These are phyloP conservation scores for Caenorhabditis virilis DNA, from an alignment of 2,888 invertebrate genomes.

Conservation along the genomic window DNA sequence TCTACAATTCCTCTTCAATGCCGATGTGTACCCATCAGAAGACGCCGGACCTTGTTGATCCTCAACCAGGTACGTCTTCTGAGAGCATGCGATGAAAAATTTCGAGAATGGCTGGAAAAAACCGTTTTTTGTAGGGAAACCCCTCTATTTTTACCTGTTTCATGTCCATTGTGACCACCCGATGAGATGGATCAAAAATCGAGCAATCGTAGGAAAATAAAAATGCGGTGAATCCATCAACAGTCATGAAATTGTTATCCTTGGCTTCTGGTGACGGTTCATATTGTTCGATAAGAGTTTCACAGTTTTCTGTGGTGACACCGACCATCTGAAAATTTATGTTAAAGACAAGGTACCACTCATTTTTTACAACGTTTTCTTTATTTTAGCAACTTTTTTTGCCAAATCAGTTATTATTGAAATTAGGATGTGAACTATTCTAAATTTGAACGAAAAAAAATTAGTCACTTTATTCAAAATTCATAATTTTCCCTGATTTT, in stretches of 20 bases:
- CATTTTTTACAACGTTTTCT: background rate
- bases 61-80: slow-evolving; percentile 69
- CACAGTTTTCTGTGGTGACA: slow-evolving; percentile 72
- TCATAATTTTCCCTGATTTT: too few relatives aligned
- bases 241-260: slow-evolving; percentile 72
- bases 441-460: slow-evolving; percentile 1
- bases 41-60: slow-evolving; percentile 74
- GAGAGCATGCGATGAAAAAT: slow-evolving; percentile 56
- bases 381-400: background rate
- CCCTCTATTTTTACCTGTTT: too few relatives aligned
- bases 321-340: slow-evolving; percentile 71
- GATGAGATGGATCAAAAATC: slow-evolving; percentile 72
- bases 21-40: slow-evolving; percentile 72
- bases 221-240: slow-evolving; percentile 73
- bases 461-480: too few relatives aligned
- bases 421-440: background rate
- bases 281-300: slow-evolving; percentile 72
- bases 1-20: slow-evolving; percentile 72
- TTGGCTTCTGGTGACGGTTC: slow-evolving; percentile 74
- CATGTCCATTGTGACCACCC: slow-evolving; percentile 73
- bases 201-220: slow-evolving; percentile 72
- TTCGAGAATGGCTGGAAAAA: slow-evolving; percentile 69
- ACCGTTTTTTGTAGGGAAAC: too few relatives aligned
- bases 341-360: background rate
- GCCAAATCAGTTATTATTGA: background rate